phyloP scores from a whole-genome alignment of 1,140 invertebrate genomes.

The Pogonognathellus flavescens region DNA sequence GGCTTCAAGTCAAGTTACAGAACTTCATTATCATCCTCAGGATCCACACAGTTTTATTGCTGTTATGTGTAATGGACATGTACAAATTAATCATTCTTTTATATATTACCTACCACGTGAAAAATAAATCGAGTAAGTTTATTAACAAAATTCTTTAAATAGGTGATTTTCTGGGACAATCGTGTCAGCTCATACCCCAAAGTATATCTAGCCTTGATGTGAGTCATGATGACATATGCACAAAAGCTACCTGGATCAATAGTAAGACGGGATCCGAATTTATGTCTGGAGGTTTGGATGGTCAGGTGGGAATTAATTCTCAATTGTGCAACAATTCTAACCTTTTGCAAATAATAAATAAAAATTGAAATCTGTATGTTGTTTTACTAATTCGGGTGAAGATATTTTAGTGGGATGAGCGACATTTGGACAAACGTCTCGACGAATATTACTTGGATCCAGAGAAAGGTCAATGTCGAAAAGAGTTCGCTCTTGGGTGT shows the following conservation, averaged over 20 bases:
- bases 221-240: constrained; percentile 84
- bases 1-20: constrained; percentile 82
- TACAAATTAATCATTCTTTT: neutral
- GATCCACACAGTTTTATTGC: constrained; percentile 88
- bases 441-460: constrained; percentile 87
- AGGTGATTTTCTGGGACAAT: constrained; percentile 84
- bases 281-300: constrained; percentile 90
- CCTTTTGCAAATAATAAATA: constrained; percentile 45
- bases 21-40: constrained; percentile 93
- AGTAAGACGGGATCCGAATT: constrained; percentile 91
- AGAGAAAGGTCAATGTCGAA: constrained; percentile 73
- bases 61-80: constrained; percentile 84
- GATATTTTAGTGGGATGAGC: constrained; percentile 86
- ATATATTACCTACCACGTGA: too few species aligned
- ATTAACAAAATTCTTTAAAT: constrained; percentile 48
- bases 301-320: constrained; percentile 76
- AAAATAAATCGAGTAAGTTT: constrained; percentile 38
- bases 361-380: too few species aligned
- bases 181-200: constrained; percentile 78
- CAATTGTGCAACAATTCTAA: neutral
- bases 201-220: constrained; percentile 77
- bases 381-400: constrained; percentile 61
- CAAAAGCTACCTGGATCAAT: constrained; percentile 84
- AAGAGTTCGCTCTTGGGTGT: constrained; percentile 79
- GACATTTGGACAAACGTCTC: constrained; percentile 84